Evolutionary conservation across 2,797 vertebrate genomes (phyloP), one percentile per base, ranked within the genome.

Genomic region (Galago senegalensis): DNA sequence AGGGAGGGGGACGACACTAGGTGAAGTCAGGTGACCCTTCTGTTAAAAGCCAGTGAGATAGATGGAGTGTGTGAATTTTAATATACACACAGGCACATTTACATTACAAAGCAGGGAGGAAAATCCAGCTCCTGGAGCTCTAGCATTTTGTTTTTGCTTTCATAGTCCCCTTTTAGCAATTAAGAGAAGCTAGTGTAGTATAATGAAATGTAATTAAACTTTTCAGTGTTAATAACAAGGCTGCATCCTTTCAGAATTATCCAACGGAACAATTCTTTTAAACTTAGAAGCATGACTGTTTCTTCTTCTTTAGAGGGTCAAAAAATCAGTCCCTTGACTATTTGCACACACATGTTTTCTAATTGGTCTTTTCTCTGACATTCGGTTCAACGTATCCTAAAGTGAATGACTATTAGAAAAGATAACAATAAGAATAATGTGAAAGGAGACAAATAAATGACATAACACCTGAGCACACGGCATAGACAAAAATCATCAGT

Each of bases 1-100:
- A 65, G 76, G 92, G 88, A 37, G 87, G 91, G 93, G 95, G 93
- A 61, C 82, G 88, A 95, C 97, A 80, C 2, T 85, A 61, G 98
- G 98, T 97, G 98, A 95, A 97, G 96, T 98, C 98, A 98, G 98
- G 98, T 98, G 98, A 98, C 97, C 98, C 89, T 40, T 96, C 95
- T 21, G 27, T 56, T 84, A 76, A 80, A 97, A 97, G 56, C 97
- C 86, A 25, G 93, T 11, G 95, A 92, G 96, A 97, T 93, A 94
- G 97, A 98, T 49, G 91, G 93, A 98, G 97, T 86, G 87, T 95
- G 83, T 31, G 97, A 88, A 97, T 93, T 96, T 98, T 97, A 96
- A 97, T 92, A 96, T 65, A 94, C 96, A 96, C 91, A 89, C 73
- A 77, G 81, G 91, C 84, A 91, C 96, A 98, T 98, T 98, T 98